A percentile compares a stretch with the other conserved stretches of the same genome.
Evolutionary conservation across 1,140 invertebrate species (phyloP).

Genomic region (Rhynchophorus ferrugineus): DNA sequence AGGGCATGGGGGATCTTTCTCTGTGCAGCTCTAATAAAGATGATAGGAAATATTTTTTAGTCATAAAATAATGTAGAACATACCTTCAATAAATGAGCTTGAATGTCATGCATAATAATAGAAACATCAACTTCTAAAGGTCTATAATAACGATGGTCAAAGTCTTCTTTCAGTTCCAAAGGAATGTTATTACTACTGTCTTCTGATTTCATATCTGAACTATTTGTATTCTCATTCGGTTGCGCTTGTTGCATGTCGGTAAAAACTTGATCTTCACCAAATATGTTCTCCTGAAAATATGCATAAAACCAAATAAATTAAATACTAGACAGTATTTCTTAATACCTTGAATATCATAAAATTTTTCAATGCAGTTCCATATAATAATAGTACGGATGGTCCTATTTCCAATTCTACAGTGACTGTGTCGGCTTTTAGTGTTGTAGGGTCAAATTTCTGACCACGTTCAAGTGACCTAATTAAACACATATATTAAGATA

Average conservation of each 20-base stretch:
- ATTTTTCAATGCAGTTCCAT: slow-evolving; percentile 82
- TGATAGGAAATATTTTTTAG: background rate
- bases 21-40: slow-evolving; percentile 62
- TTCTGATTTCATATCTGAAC: slow-evolving; percentile 29
- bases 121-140: slow-evolving; percentile 87
- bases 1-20: slow-evolving; percentile 82
- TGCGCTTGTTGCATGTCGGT: slow-evolving; percentile 77
- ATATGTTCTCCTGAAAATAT: slow-evolving; percentile 76
- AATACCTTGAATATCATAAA: slow-evolving; percentile 77
- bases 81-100: slow-evolving; percentile 82
- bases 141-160: slow-evolving; percentile 81
- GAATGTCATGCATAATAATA: slow-evolving; percentile 91
- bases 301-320: slow-evolving; percentile 1
- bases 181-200: slow-evolving; percentile 32
- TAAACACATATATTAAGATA: background rate
- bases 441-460: slow-evolving; percentile 79
- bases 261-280: slow-evolving; percentile 90
- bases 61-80: background rate
- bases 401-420: slow-evolving; percentile 89
- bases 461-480: slow-evolving; percentile 45
- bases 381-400: slow-evolving; percentile 80
- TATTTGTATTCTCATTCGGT: slow-evolving; percentile 27
- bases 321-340: too few species aligned
- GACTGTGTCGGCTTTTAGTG: slow-evolving; percentile 76
- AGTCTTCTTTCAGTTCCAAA: slow-evolving; percentile 43